Evolutionary conservation across 1,140 invertebrate genomes (phyloP).

Genomic region (Hylaeus anthracinus): DNA sequence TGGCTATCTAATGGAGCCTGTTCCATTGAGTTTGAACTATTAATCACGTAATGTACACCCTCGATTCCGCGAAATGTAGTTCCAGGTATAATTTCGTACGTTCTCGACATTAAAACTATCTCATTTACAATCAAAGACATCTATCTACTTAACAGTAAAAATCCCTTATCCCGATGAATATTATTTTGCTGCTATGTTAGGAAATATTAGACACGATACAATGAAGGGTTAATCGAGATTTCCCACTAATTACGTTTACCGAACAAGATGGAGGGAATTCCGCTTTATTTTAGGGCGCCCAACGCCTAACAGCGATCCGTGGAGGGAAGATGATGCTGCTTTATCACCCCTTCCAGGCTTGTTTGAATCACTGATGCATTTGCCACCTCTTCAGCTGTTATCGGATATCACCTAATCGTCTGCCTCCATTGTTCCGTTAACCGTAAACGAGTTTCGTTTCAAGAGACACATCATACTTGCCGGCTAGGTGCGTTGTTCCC

Average conservation of each 20-base stretch:
- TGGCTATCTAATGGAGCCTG: constrained; percentile 57
- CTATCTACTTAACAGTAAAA: no score
- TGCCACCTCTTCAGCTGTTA: constrained; percentile 53
- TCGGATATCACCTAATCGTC: constrained; percentile 67
- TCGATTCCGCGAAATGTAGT: not conserved
- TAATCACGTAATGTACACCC: constrained; percentile 34
- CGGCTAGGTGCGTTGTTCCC: constrained; percentile 55
- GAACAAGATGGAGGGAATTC: no score
- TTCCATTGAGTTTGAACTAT: constrained; percentile 47
- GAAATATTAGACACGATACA: no score
- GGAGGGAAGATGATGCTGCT: constrained; percentile 49
- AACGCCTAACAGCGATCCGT: not conserved
- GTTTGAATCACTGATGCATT: constrained; percentile 57
- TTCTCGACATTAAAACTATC: no score
- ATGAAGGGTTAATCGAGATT: not conserved
- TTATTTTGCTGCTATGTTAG: no score
- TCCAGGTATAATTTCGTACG: not conserved
- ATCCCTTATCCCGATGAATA: no score
- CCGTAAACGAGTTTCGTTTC: constrained; percentile 63
- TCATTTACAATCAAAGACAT: no score
- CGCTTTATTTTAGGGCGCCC: not conserved
- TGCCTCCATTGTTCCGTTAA: constrained; percentile 64
- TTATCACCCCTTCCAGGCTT: constrained; percentile 39
- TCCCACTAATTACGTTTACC: not conserved
- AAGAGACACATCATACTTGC: constrained; percentile 63